phyloP scores from a whole-genome alignment of 2,888 invertebrate species.

The Heliconius ethilla region DNA sequence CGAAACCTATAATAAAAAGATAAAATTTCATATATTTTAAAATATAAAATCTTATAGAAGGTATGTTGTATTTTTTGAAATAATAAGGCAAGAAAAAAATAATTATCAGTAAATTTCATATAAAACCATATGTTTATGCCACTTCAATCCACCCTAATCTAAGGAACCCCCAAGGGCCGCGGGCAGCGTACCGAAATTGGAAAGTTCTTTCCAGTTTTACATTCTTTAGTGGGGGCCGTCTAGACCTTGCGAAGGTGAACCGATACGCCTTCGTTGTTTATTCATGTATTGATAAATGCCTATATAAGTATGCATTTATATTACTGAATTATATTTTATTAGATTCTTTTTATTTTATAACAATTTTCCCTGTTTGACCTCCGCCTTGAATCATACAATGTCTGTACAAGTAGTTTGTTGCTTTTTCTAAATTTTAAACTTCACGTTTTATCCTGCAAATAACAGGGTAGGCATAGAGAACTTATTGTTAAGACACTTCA shows the following conservation, averaged over 20 bases:
- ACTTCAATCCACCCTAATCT: slow-evolving; percentile 14
- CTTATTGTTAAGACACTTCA: no score
- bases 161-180: slow-evolving; percentile 42
- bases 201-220: slow-evolving; percentile 45
- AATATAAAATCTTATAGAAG: no score
- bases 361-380: no score
- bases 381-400: no score
- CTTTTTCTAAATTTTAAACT: no score
- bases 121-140: slow-evolving; percentile 7
- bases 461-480: no score
- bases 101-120: background rate
- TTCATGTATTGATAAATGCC: background rate
- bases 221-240: slow-evolving; percentile 38
- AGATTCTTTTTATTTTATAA: no score
- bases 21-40: no score
- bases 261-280: slow-evolving; percentile 26
- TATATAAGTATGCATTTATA: background rate
- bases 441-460: no score
- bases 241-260: slow-evolving; percentile 31
- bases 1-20: no score
- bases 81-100: background rate
- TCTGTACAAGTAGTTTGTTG: no score
- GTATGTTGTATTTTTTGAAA: no score
- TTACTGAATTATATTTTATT: background rate
- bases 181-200: slow-evolving; percentile 46